phyloP scores from a whole-genome alignment of 2,888 invertebrate species.

The Agonopterix subpropinquella region DNA sequence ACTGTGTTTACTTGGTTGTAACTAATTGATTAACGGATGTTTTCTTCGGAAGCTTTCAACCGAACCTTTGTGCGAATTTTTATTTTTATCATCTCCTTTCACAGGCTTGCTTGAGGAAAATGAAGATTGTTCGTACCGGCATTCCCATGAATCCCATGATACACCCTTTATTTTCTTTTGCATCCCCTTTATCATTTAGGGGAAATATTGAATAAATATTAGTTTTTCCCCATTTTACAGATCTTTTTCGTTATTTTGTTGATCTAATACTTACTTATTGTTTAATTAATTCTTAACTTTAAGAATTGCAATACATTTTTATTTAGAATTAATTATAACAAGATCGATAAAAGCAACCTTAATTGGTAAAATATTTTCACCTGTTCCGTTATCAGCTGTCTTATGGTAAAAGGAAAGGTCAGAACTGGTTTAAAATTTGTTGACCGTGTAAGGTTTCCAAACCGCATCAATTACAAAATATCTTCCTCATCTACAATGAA shows the following conservation, averaged over 20 bases:
- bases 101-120: constrained; percentile 8
- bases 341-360: too few relatives aligned
- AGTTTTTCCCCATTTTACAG: constrained; percentile 8
- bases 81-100: constrained; percentile 3
- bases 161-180: constrained; percentile 9
- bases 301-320: too few relatives aligned
- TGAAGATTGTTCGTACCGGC: constrained; percentile 6
- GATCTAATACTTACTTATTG: too few relatives aligned
- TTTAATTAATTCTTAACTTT: too few relatives aligned
- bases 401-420: neutral
- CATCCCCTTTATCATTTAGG: constrained; percentile 11
- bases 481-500: too few relatives aligned
- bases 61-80: constrained; percentile 1
- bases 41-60: neutral
- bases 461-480: too few relatives aligned
- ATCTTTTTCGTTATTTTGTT: constrained; percentile 2
- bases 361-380: constrained; percentile 27
- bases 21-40: neutral
- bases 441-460: too few relatives aligned
- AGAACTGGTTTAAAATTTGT: too few relatives aligned
- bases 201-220: constrained; percentile 10
- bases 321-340: neutral
- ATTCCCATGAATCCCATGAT: constrained; percentile 6
- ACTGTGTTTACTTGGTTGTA: neutral
- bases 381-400: constrained; percentile 30